Base-by-base conservation (phyloP, 2,797 vertebrate genomes). In the Dallia pectoralis region DNA sequence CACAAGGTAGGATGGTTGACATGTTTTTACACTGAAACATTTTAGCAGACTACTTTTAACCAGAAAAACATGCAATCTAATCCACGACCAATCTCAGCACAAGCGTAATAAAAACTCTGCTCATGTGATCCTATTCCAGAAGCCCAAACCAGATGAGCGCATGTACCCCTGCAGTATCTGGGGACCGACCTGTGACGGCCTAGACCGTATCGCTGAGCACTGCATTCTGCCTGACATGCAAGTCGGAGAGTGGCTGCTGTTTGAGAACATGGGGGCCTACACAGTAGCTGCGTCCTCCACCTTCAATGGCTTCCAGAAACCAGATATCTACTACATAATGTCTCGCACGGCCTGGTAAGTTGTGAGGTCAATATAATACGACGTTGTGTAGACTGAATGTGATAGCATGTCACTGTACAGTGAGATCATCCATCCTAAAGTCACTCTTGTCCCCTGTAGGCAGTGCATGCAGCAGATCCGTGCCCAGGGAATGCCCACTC, bases 191-290 rank as follows among this genome's bases (percentile, higher is more conserved):
- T 99, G 97, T 16, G 97, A 99, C 0, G 97, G 97, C 18, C 91
- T 99, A 0, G 98, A 99, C 73, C 95, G 97, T 67, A 97, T 99
- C 2, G 95, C 96, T 0, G 97, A 99, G 84, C 92, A 95, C 70
- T 98, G 94, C 5, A 49, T 69, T 63, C 85, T 99, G 84, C 98
- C 97, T 0, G 97, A 99, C 77, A 77, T 98, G 87, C 96, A 97
- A 3, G 93, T 98, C 64, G 97, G 97, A 0, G 97, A 99, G 71
- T 99, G 97, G 98, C 91, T 99, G 90, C 87, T 99, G 9, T 99
- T 98, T 87, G 96, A 99, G 67, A 97, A 98, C 90, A 99, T 98
- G 98, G 97, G 97, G 0, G 97, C 97, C 67, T 99, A 99, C 81
- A 99, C 97, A 0, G 95, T 99, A 16, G 95, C 97, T 0, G 96